Evolutionary conservation across 1,140 invertebrate species (phyloP).

Genomic region (Apolygus lucorum): DNA sequence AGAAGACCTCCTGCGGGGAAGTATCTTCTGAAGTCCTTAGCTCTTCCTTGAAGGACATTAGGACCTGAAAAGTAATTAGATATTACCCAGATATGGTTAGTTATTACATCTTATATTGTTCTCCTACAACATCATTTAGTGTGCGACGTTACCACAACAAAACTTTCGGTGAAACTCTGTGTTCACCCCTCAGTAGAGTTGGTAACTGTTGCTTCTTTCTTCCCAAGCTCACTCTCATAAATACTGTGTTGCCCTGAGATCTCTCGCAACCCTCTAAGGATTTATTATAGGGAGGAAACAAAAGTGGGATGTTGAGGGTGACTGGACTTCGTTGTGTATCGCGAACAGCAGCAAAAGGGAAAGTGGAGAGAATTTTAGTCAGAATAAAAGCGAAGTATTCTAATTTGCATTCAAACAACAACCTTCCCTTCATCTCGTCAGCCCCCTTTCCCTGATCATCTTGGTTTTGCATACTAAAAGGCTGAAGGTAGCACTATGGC

Average conservation of each 20-base stretch:
- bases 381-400: neutral
- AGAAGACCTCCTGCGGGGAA: too few species aligned
- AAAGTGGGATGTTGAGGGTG: neutral
- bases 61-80: too few species aligned
- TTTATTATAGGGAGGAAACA: neutral
- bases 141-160: too few species aligned
- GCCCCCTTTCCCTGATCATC: too few species aligned
- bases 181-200: too few species aligned
- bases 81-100: too few species aligned
- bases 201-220: neutral
- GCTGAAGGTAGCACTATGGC: too few species aligned
- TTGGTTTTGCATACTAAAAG: neutral
- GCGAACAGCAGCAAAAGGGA: neutral
- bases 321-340: neutral
- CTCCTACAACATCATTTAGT: too few species aligned
- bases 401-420: neutral
- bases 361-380: neutral
- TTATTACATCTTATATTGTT: too few species aligned
- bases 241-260: neutral
- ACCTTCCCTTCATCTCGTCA: neutral
- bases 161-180: too few species aligned
- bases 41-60: too few species aligned
- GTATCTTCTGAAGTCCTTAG: too few species aligned
- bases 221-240: neutral
- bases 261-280: neutral